phyloP scores from a whole-genome alignment of 2,113 vertebrate species.

The Salvator merianae region DNA sequence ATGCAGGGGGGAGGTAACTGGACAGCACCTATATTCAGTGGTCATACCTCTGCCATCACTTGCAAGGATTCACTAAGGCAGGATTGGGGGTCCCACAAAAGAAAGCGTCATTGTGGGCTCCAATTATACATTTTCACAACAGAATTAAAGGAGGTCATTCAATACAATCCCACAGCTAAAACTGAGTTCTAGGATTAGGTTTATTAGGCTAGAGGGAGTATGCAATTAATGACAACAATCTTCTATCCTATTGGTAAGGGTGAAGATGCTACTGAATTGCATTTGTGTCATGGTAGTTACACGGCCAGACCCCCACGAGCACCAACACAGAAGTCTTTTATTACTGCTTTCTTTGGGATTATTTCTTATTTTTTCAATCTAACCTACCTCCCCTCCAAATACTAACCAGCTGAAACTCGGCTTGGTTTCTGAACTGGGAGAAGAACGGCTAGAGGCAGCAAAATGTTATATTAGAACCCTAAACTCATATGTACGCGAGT shows the following conservation, averaged over 20 bases:
- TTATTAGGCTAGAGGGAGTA: background rate
- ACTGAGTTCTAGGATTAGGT: constrained; percentile 7
- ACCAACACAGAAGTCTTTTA: too few relatives aligned
- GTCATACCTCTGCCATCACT: background rate
- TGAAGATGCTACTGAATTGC: too few relatives aligned
- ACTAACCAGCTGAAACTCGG: too few relatives aligned
- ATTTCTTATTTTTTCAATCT: too few relatives aligned
- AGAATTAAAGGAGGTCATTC: constrained; percentile 10
- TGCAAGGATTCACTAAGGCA: constrained; percentile 8
- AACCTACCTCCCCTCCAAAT: too few relatives aligned
- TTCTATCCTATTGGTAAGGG: background rate
- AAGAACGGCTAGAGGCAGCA: too few relatives aligned
- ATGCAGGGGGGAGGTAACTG: background rate
- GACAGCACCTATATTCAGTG: background rate
- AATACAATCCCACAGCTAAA: background rate
- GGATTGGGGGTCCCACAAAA: background rate
- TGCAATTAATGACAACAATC: constrained; percentile 7
- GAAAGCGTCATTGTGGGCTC: background rate
- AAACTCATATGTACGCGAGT: too few relatives aligned
- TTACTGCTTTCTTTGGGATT: too few relatives aligned
- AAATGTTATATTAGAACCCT: too few relatives aligned
- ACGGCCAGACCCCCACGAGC: too few relatives aligned
- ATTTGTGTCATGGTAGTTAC: too few relatives aligned
- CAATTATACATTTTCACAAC: background rate
- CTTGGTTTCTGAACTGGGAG: too few relatives aligned